Conservation (phyloP, 2,797 vertebrate species). For the Peromyscus attwateri region DNA sequence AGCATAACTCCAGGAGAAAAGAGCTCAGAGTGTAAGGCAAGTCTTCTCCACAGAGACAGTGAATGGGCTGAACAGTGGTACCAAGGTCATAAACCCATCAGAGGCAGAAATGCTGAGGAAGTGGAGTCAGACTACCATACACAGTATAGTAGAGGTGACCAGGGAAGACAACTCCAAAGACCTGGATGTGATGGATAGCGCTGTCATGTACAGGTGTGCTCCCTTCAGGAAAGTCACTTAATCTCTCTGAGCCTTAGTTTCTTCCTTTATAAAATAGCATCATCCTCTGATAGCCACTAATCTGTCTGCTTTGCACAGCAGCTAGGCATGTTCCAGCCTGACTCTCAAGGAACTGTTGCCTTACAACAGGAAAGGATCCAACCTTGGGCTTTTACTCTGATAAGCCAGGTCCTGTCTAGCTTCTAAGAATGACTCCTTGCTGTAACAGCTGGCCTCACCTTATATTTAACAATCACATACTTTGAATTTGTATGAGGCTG, state of each 20-base stretch:
- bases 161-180: neutral
- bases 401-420: neutral
- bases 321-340: neutral
- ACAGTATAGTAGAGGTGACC: neutral
- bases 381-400: neutral
- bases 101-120: neutral
- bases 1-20: neutral
- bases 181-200: neutral
- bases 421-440: conserved; percentile 13
- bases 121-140: neutral
- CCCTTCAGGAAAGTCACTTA: neutral
- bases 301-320: neutral
- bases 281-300: neutral
- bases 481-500: neutral
- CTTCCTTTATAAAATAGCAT: neutral
- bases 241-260: neutral
- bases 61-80: neutral
- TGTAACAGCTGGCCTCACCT: neutral
- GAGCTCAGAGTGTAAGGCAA: neutral
- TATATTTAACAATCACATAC: neutral
- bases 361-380: neutral
- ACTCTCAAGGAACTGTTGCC: neutral
- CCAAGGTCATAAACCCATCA: neutral
- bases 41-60: neutral
- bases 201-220: neutral